Conservation (phyloP, 2,888 invertebrate genomes). For the Drosophila neotestacea region DNA sequence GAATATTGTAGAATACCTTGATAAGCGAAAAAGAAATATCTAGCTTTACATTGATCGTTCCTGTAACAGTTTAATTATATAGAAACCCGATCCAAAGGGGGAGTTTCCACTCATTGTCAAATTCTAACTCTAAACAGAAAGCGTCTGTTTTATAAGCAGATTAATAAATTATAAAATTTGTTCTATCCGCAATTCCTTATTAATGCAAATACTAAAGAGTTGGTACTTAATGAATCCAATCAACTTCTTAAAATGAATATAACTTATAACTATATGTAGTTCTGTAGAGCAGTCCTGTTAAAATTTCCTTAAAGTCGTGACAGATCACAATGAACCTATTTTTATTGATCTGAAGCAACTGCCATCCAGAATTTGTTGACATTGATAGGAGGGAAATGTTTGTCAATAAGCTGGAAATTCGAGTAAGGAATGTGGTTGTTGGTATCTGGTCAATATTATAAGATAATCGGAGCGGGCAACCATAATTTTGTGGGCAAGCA, state of each 20-base stretch:
- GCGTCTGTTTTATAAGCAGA: too few species aligned
- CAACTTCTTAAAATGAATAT: background rate
- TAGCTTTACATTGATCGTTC: too few species aligned
- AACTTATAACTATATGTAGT: background rate
- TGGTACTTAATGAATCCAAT: background rate
- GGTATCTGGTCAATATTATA: constrained; percentile 55
- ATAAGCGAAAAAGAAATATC: too few species aligned
- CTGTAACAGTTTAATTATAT: too few species aligned
- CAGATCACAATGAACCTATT: background rate
- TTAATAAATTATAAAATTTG: too few species aligned
- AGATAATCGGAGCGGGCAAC: constrained; percentile 59
- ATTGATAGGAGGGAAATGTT: constrained; percentile 26
- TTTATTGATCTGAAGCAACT: constrained; percentile 5
- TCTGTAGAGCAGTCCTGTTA: background rate
- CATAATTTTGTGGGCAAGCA: constrained; percentile 73
- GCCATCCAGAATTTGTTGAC: background rate
- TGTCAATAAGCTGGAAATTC: constrained; percentile 64
- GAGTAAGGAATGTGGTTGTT: constrained; percentile 35
- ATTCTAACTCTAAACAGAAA: too few species aligned
- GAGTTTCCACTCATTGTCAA: too few species aligned
- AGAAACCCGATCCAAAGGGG: too few species aligned
- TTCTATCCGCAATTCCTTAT: too few species aligned
- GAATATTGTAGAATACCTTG: too few species aligned
- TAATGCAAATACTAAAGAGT: background rate
- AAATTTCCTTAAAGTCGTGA: background rate